These are phyloP conservation scores for Mobula hypostoma DNA, from an alignment of 2,113 vertebrate genomes.

Conservation along the genomic window DNA sequence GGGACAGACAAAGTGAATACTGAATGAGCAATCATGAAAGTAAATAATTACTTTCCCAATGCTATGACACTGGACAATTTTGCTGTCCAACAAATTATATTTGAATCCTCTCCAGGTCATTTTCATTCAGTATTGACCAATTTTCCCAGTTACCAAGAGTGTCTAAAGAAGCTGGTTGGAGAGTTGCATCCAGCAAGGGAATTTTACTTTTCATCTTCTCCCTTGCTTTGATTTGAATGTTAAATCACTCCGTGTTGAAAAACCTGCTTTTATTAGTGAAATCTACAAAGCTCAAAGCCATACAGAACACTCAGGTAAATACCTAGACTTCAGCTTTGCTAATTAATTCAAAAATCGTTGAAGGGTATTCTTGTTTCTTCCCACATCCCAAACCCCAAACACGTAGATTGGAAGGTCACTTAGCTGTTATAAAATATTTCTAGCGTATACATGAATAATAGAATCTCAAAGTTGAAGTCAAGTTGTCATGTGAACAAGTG, in stretches of 20 bases:
- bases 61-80: constrained; percentile 8
- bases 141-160: not conserved
- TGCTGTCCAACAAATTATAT: not conserved
- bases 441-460: too few relatives aligned
- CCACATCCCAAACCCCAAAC: too few relatives aligned
- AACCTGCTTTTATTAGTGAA: not conserved
- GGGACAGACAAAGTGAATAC: not conserved
- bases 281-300: not conserved
- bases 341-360: not conserved
- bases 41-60: not conserved
- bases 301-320: not conserved
- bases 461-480: too few relatives aligned
- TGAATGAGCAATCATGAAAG: not conserved
- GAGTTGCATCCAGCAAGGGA: not conserved
- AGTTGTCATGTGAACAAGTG: too few relatives aligned
- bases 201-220: not conserved
- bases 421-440: too few relatives aligned
- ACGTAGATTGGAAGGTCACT: too few relatives aligned
- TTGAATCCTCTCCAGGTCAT: not conserved
- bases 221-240: not conserved
- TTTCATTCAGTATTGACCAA: not conserved
- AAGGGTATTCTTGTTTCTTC: too few relatives aligned
- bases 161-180: not conserved
- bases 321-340: not conserved
- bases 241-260: not conserved